Evolutionary conservation across 92 coral and sea anemone genomes (phyloP).

Genomic region (Porites lobata): DNA sequence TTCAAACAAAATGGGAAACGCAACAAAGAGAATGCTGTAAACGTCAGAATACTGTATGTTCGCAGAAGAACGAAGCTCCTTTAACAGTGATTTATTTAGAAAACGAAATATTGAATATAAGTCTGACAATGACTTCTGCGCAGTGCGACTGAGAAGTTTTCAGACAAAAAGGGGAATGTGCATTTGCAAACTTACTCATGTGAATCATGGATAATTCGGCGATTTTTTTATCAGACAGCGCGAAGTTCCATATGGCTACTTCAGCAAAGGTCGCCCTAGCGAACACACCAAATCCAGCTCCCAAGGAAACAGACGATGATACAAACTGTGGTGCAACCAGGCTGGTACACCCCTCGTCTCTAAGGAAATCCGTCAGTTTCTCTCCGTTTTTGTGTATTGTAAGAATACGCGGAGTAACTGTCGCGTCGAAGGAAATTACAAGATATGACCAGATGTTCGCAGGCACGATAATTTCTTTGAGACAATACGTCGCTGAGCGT

Average conservation of each 20-base stretch:
- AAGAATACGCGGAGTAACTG: neutral
- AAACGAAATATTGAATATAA: no score
- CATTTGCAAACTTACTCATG: neutral
- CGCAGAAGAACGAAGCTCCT: no score
- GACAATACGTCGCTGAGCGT: neutral
- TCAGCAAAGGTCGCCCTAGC: neutral
- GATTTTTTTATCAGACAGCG: neutral
- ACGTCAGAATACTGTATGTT: no score
- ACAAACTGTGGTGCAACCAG: neutral
- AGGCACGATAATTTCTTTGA: constrained; percentile 21
- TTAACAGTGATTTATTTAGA: no score
- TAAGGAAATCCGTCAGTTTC: constrained; percentile 5
- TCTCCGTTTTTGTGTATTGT: constrained; percentile 23
- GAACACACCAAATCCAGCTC: constrained; percentile 16
- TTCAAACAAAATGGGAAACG: no score
- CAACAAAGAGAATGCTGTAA: no score
- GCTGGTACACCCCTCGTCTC: neutral
- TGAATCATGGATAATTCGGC: neutral
- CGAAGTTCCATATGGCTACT: constrained; percentile 25
- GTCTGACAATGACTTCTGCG: neutral
- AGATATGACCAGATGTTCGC: constrained; percentile 29
- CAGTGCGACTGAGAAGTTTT: neutral
- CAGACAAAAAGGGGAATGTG: neutral
- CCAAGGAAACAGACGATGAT: neutral
- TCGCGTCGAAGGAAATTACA: neutral